A percentile compares a stretch with the other conserved stretches of the same genome.
These are phyloP conservation scores for Cosmia pyralina DNA, from an alignment of 2,888 invertebrate genomes.

Conservation along the genomic window DNA sequence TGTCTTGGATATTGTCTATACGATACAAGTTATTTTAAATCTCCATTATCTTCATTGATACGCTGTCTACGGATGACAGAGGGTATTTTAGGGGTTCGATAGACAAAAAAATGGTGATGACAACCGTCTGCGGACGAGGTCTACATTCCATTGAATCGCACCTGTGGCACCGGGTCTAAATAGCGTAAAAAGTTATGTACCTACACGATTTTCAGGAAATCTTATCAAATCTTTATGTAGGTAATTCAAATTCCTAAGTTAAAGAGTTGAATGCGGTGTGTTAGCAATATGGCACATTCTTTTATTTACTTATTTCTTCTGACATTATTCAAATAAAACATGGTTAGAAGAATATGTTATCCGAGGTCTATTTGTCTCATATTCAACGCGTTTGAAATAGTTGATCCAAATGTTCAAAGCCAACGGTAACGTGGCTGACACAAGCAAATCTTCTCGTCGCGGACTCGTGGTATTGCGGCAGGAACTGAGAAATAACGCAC, in stretches of 20 bases:
- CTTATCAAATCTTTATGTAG: no score
- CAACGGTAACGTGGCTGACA: slow-evolving; percentile 28
- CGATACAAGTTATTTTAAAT: background rate
- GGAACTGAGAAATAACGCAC: slow-evolving; percentile 20
- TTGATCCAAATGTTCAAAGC: slow-evolving; percentile 31
- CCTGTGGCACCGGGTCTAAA: background rate
- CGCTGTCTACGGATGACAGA: no score
- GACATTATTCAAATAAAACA: background rate
- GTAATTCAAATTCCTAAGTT: no score
- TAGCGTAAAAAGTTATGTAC: background rate
- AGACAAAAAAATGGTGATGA: no score
- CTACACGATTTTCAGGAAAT: no score
- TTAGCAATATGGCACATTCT: no score
- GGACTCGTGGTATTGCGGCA: slow-evolving; percentile 3
- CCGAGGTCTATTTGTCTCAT: background rate
- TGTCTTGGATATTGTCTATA: slow-evolving; percentile 10
- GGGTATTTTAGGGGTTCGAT: background rate
- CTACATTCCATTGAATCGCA: background rate
- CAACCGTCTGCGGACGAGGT: no score
- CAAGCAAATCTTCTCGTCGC: slow-evolving; percentile 34
- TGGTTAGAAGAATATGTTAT: background rate
- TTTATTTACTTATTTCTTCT: background rate
- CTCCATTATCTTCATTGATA: background rate
- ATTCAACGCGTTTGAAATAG: slow-evolving; percentile 13
- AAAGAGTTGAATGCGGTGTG: no score